Evolutionary conservation across 2,113 vertebrate genomes (phyloP), one percentile per base, ranked within the genome.

Genomic region (Tragelaphus strepsiceros): DNA sequence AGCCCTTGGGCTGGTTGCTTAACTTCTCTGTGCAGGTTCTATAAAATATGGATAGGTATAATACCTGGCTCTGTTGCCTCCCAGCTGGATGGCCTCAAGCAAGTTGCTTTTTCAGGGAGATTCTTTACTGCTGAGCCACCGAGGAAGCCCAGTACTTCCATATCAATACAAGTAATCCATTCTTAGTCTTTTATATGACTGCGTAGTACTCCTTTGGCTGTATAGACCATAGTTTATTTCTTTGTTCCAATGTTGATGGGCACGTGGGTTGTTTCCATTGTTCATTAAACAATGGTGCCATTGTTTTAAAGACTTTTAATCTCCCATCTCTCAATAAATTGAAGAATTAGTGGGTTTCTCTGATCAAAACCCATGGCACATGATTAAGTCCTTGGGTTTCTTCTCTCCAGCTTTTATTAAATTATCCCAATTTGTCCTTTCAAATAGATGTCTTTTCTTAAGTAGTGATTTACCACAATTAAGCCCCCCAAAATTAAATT

Each of bases 341-440:
- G 14, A 58, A 56, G 26, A 71, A 43, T 17, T 43, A 67, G 56
- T 91, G 95, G 89, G 59, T 28, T 49, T 58, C 86, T 74, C 85
- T 30, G 28, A 46, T 78, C 78, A 56, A 83, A 92, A 59, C 87
- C 96, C 93, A 91, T 0, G n/a, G 90, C 5, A 1, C 84, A 26
- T 93, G 91, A 96, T 98, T 97, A 97, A 96, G 64, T 93, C 86
- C 88, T 96, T 32, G 77, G 67, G 86, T 64, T 90, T 94, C 96
- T 83, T 80, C 92, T 54, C 96, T 97, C 54, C 28, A 46, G 95
- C 96, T 97, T 96, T 98, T 97, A 98, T 98, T 98, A 94, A 98
- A 98, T 98, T 97, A 98, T 98, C 97, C 90, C 98, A 97, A 98
- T 98, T 98, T 98, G 97, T 98, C 97, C 97, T 98, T 98, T 98